A percentile compares a stretch with the other conserved stretches of the same genome.
Conservation (phyloP, 2,113 vertebrate genomes). For the Strigops habroptila region DNA sequence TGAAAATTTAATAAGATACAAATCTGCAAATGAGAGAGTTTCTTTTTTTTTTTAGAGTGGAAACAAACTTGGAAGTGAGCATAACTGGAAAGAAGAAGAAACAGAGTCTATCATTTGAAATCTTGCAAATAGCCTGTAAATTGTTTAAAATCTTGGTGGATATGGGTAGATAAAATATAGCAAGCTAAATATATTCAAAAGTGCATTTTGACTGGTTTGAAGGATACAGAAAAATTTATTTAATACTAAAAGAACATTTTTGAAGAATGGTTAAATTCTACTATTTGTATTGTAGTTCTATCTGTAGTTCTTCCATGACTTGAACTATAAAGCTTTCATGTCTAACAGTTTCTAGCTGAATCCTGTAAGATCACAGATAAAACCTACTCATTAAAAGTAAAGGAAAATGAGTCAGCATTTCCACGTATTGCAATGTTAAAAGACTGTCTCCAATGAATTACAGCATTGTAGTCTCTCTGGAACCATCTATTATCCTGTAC, state of each 20-base stretch:
- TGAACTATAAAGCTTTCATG: not conserved
- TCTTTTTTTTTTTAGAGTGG: not conserved
- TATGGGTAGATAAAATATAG: not conserved
- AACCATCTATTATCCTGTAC: not conserved
- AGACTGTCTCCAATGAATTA: not conserved
- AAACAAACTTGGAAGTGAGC: not conserved
- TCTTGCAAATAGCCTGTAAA: not conserved
- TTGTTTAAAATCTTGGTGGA: not conserved
- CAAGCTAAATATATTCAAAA: not conserved
- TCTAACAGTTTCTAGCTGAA: not conserved
- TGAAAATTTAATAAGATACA: not conserved
- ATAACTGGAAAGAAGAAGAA: not conserved
- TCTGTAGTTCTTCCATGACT: not conserved
- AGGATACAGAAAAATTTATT: not conserved
- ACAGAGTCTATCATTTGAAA: not conserved
- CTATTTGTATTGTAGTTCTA: not conserved
- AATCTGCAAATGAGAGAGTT: not conserved
- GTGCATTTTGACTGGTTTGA: not conserved
- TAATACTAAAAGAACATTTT: not conserved
- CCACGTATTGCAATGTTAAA: not conserved
- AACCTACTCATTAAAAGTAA: not conserved
- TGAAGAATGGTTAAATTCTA: not conserved
- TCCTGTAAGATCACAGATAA: not conserved
- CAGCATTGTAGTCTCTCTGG: not conserved
- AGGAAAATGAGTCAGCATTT: not conserved